Percentiles rank a stretch among this genome's conserved stretches.
Evolutionary conservation across 1,140 invertebrate genomes (phyloP).

Genomic region (Bilobella aurantiaca): DNA sequence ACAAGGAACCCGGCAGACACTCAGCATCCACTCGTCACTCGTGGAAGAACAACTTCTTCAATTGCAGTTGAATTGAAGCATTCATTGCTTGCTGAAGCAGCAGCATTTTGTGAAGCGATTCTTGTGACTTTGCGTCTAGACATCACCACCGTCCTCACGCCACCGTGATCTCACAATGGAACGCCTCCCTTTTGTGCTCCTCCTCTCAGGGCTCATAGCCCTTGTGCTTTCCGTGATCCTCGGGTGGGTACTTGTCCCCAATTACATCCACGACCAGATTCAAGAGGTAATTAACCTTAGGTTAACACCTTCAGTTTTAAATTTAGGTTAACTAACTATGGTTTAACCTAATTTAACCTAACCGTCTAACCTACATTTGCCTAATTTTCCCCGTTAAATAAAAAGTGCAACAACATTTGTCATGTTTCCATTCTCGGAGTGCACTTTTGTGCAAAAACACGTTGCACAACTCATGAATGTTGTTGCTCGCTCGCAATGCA

Average conservation of each 20-base stretch:
- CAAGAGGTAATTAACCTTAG: slow-evolving; percentile 15
- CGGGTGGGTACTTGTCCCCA: slow-evolving; percentile 25
- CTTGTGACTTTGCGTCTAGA: background rate
- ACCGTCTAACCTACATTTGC: no score
- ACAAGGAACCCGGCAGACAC: background rate
- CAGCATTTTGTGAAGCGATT: no score
- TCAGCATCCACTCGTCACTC: background rate
- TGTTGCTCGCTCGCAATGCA: no score
- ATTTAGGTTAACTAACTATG: no score
- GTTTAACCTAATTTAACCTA: no score
- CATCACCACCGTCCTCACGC: background rate
- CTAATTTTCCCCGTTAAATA: no score
- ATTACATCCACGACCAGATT: slow-evolving; percentile 26
- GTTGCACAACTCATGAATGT: no score
- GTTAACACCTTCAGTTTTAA: background rate
- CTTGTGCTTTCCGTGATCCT: slow-evolving; percentile 21
- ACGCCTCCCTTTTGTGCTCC: slow-evolving; percentile 15
- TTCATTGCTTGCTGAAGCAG: background rate
- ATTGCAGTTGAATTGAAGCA: background rate
- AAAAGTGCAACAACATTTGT: no score
- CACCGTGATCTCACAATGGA: background rate
- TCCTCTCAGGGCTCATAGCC: slow-evolving; percentile 13
- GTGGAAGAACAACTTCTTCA: background rate
- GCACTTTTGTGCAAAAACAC: no score
- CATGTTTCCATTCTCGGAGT: no score